Evolutionary conservation across 2,113 vertebrate species (phyloP), one percentile per base, ranked within the genome.

Genomic region (Engraulis encrasicolus): DNA sequence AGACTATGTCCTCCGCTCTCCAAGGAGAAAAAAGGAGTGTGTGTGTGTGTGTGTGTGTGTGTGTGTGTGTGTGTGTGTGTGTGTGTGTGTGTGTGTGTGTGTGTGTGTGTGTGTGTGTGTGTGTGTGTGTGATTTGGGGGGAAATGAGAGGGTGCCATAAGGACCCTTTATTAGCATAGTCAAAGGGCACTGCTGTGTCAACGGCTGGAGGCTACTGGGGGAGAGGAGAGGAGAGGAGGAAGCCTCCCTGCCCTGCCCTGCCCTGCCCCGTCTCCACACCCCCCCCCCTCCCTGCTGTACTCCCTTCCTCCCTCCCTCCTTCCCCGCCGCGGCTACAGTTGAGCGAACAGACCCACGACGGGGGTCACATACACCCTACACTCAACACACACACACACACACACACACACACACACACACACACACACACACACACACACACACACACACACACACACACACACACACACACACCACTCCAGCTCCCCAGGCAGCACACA

Each of bases 111-210:
- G 88, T 86, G 82, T 85, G 81, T 86, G 85, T 36, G 88, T 86
- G 82, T 85, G 81, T 86, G 23, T 19, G 78, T 31, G 79, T 6
- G 23, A 34, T 18, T 74, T 54, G 23, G 74, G 84, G 58, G 71
- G 78, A 87, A 86, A 92, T 92, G 66, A 74, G 66, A 91, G 88
- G 91, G 86, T 89, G 86, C 89, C 93, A 93, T 92, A 93, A 91
- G 91, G 92, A 85, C 82, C 84, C 79, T 86, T 87, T 88, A 86
- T 90, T 87, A 89, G 91, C 90, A 83, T 82, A 74, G 82, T 81
- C 61, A 80, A 84, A 80, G 85, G 88, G 58, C 61, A 79, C 82
- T 84, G 81, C 88, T 82, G 81, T 87, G 86, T 83, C 83, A 90
- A 91, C 88, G 88, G 91, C 88, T 78, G 83, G 86, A 87, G 87